Evolutionary conservation across 2,113 vertebrate species (phyloP).

Genomic region (Saguinus midas): DNA sequence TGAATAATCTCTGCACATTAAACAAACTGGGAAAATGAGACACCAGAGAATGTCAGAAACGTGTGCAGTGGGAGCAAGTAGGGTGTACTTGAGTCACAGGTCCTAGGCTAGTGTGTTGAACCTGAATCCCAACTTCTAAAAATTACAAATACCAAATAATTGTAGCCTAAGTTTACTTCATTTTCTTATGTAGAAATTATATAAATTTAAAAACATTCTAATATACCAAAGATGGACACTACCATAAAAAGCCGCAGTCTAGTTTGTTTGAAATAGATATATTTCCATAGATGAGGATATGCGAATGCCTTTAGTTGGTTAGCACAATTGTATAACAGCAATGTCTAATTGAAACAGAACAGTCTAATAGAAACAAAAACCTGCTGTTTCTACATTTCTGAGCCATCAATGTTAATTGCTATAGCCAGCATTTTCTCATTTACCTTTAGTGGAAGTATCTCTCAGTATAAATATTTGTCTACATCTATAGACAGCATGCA

Average conservation of each 20-base stretch:
- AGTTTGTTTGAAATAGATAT: background rate
- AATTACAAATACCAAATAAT: background rate
- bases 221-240: background rate
- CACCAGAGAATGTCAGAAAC: background rate
- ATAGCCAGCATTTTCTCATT: background rate
- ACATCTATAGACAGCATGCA: background rate
- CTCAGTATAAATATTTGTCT: slow-evolving; percentile 22
- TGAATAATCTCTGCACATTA: background rate
- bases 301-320: background rate
- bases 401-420: background rate
- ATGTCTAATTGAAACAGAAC: background rate
- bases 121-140: background rate
- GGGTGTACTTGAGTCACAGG: too few relatives aligned
- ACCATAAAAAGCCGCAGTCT: background rate
- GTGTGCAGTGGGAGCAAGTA: background rate
- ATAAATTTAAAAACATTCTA: background rate
- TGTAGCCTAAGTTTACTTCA: background rate
- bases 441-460: background rate
- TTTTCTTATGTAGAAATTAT: background rate
- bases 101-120: background rate
- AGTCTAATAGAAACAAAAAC: background rate
- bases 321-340: background rate
- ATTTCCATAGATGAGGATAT: background rate
- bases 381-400: background rate
- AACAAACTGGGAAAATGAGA: background rate